Base-by-base conservation (phyloP, 2,888 invertebrate genomes). In the Nasonovia ribisnigri region DNA sequence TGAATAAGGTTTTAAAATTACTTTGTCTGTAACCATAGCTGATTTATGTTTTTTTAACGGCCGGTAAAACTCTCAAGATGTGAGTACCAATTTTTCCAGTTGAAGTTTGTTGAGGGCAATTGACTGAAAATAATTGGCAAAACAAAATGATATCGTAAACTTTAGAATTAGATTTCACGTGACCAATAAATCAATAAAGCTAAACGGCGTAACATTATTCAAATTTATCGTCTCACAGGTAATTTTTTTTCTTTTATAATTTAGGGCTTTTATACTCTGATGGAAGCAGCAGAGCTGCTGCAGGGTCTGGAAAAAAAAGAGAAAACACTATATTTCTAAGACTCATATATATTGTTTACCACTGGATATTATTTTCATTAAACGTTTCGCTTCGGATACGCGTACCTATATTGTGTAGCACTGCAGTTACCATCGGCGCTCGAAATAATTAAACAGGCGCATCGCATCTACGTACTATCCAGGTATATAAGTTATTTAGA, bases 111-210 rank as follows among this genome's bases (percentile, higher is more conserved):
- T 8, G 43, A 16, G 84, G 20, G 51, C 26, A 91, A 84, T 51
- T 51, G 90, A 91, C 51, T 51, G 90, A 91, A 67, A 46, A 90
- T 48, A 90, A 90, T 90, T 36, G 11, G 67, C 8, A 48, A 60
- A 88, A 26, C 24, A 51, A 36, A 77, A 77, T 77, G 36, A 87
- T 88, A 88, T 88, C 88, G 57, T 57, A 54, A 88, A 88, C 57
- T 26, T 54, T 54, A 0, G 5, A 26, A n/a, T 48, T 87, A 46
- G 20, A n/a, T 87, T 87, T 36, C n/a, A 26, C 16, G 13, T 36
- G 48, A 3, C 20, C 24, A 51, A 87, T 87, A 87, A 87, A 87
- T 87, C 87, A 87, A 87, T 87, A 86, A 43, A 26, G 2, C 13
- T 48, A 48, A 48, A 29, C 11, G 29, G 26, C 29, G 29, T 77